Conservation (phyloP, 2,888 invertebrate species). For the Cerastis leucographa region DNA sequence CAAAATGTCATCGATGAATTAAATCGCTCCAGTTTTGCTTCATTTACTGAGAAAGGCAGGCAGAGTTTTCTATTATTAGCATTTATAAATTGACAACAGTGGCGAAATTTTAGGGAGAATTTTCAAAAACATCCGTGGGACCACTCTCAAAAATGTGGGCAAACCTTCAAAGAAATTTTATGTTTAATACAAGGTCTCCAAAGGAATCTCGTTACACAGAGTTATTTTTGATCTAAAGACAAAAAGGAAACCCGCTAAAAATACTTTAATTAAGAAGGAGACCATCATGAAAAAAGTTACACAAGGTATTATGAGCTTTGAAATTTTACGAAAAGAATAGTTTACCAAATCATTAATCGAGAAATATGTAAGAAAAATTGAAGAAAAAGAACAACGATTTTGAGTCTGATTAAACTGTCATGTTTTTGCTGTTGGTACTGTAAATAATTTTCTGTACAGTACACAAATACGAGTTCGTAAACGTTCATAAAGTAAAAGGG, state of each 20-base stretch:
- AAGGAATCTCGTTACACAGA: background rate
- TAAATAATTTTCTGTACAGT: too few relatives aligned
- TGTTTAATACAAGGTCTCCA: background rate
- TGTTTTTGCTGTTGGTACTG: too few relatives aligned
- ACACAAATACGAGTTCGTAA: too few relatives aligned
- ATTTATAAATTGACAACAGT: conserved; percentile 8
- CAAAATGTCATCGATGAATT: conserved; percentile 48
- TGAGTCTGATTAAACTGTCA: background rate
- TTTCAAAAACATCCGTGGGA: background rate
- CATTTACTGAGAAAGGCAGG: conserved; percentile 3
- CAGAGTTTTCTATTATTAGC: conserved; percentile 21
- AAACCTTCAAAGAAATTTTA: background rate
- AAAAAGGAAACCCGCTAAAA: background rate
- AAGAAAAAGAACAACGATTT: background rate
- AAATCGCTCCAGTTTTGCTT: conserved; percentile 23
- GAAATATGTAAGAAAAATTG: background rate
- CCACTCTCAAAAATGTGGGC: background rate
- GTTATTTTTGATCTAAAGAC: background rate
- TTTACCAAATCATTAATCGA: background rate
- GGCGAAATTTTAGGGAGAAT: too few relatives aligned
- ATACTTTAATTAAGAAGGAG: background rate
- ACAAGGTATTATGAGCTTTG: background rate
- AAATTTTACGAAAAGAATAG: background rate
- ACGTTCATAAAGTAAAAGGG: too few relatives aligned
- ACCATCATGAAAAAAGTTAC: background rate